Evolutionary conservation across 2,113 vertebrate genomes (phyloP).

Genomic region (Scytalopus superciliaris): DNA sequence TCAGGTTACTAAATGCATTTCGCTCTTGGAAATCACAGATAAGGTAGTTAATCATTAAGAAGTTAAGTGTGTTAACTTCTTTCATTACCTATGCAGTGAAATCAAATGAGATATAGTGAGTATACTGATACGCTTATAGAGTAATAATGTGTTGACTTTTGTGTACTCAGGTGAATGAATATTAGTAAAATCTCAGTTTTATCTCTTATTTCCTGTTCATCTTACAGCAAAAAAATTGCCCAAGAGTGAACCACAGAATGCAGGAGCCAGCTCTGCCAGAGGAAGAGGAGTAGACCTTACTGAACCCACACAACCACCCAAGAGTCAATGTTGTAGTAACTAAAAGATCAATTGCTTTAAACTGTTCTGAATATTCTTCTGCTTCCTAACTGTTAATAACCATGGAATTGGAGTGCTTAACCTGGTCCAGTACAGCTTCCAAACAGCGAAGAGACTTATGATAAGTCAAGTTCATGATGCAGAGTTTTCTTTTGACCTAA

Average conservation of each 20-base stretch:
- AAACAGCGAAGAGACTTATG: constrained; percentile 88
- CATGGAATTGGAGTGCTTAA: constrained; percentile 85
- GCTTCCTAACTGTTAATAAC: constrained; percentile 83
- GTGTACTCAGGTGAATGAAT: neutral
- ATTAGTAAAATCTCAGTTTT: neutral
- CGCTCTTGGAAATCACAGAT: neutral
- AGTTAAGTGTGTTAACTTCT: neutral
- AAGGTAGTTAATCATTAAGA: neutral
- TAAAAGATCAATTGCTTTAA: constrained; percentile 77
- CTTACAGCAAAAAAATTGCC: constrained; percentile 91
- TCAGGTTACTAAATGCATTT: neutral
- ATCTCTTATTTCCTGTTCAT: neutral
- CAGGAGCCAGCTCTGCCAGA: constrained; percentile 82
- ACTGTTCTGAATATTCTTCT: constrained; percentile 76
- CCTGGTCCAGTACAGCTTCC: constrained; percentile 82
- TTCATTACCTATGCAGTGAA: neutral
- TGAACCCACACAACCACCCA: constrained; percentile 89
- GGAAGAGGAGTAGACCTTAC: constrained; percentile 95
- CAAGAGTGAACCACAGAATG: constrained; percentile 91
- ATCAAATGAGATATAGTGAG: neutral
- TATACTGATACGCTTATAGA: neutral
- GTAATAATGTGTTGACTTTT: neutral
- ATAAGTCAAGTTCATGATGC: constrained; percentile 93
- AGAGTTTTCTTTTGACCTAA: constrained; percentile 84
- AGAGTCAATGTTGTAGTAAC: constrained; percentile 95